Conservation (phyloP, 2,113 vertebrate species). For the Bos indicus region DNA sequence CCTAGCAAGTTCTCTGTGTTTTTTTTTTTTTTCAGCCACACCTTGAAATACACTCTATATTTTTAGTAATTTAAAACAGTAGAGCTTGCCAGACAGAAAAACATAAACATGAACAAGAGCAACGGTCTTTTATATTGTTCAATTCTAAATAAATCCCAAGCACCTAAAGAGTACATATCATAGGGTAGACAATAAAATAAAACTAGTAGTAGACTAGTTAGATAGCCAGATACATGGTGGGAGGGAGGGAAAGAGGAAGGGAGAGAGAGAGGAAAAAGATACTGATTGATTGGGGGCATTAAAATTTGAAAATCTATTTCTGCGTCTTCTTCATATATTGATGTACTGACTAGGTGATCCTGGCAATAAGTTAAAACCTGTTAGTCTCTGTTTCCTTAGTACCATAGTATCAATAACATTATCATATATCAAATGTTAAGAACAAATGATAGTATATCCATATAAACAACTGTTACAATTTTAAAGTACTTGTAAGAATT, state of each 20-base stretch:
- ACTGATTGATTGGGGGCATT: not conserved
- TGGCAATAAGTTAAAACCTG: not conserved
- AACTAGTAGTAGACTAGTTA: not conserved
- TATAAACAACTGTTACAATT: not conserved
- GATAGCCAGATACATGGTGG: not conserved
- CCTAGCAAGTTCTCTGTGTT: not conserved
- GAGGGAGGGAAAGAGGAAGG: not conserved
- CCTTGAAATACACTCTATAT: not conserved
- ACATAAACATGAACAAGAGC: not conserved
- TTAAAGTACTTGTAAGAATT: not conserved
- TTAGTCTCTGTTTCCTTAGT: not conserved
- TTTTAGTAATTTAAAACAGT: not conserved
- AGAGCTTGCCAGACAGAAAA: not conserved
- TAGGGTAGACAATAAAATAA: not conserved
- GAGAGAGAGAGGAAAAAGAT: not conserved
- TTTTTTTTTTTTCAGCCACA: not conserved
- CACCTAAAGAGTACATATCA: not conserved
- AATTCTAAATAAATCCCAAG: not conserved
- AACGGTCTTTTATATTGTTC: not conserved
- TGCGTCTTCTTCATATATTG: not conserved
- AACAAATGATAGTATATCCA: not conserved
- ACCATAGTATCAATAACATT: not conserved
- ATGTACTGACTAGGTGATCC: not conserved
- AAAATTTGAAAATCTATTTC: not conserved
- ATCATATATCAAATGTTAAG: not conserved